Evolutionary conservation across 1,140 invertebrate genomes (phyloP), one percentile per base, ranked within the genome.

Genomic region (Drosophila erecta): DNA sequence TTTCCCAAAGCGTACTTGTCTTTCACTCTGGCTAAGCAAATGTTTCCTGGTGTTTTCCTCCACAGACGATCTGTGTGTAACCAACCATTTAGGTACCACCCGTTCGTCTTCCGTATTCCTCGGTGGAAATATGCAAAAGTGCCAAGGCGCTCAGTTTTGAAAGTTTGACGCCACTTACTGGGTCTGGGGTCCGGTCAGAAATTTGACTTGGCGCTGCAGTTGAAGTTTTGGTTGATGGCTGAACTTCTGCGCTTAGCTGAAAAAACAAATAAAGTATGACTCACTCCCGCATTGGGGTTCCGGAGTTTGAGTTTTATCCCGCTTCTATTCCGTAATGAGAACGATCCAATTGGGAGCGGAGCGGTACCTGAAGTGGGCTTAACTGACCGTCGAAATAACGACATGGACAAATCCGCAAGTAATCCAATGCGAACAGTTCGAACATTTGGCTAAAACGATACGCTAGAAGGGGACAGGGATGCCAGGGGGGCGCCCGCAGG

Each of bases 171-270:
- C 84, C 86, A 78, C 75, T 76, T 75, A 58, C 65, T 58, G 69
- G 69, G 51, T 67, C 58, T 50, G 27, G 43, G 61, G 60, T 79
- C 79, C 84, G 83, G 83, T 83, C 83, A 87, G 66, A 87, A 89
- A 77, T 87, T 87, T 87, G 84, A 87, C 84, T 89, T 67, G 84
- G 61, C 76, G 65, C 79, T 89, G 84, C 80, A 89, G 84, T 89
- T 89, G 85, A 89, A 89, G 84, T 87, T 87, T 87, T 87, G 76
- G 66, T 89, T 87, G 84, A 87, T 87, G 84, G 84, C 69, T 57
- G 72, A 85, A 85, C 77, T 85, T 85, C 76, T 64, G 41, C 84
- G 83, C 76, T 81, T 83, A 84, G 84, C 83, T 58, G 61, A 71
- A 73, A 89, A 87, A 87, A 87, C 84, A 87, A 87, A 89, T 87